These are phyloP conservation scores for Spizaetus ornatus DNA, from an alignment of 2,113 vertebrate species.

Conservation along the genomic window DNA sequence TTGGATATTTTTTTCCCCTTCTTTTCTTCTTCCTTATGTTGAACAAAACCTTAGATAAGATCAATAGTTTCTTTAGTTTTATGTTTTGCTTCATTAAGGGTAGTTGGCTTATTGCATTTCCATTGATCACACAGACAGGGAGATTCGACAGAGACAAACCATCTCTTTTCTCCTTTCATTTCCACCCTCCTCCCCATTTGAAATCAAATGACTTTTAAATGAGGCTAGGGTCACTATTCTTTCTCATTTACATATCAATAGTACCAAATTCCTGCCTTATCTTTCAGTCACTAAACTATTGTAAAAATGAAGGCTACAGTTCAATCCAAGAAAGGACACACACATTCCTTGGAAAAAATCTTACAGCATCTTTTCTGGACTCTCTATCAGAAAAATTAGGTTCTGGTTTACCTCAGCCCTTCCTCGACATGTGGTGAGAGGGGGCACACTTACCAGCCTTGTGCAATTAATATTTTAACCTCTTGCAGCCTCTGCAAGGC, in stretches of 20 bases:
- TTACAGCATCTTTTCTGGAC: background rate
- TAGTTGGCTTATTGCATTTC: conserved; percentile 55
- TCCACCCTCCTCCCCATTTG: background rate
- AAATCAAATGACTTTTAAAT: conserved; percentile 59
- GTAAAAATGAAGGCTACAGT: background rate
- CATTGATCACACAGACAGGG: conserved; percentile 46
- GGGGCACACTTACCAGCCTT: background rate
- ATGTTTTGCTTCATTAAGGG: conserved; percentile 47
- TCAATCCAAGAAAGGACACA: background rate
- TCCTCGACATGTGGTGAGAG: background rate
- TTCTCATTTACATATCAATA: conserved; percentile 51
- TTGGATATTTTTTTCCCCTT: background rate
- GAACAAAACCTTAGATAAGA: conserved; percentile 51
- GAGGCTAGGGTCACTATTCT: background rate
- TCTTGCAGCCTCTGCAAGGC: background rate
- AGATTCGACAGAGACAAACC: conserved; percentile 48
- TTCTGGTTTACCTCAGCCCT: background rate
- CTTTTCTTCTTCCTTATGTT: conserved; percentile 4
- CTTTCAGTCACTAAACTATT: background rate
- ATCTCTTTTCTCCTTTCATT: conserved; percentile 30
- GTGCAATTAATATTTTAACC: background rate
- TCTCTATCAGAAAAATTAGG: background rate
- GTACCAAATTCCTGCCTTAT: background rate
- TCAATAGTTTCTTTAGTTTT: conserved; percentile 61
- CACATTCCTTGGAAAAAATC: background rate